These are phyloP conservation scores for Albula glossodonta DNA, from an alignment of 2,113 vertebrate genomes.

Conservation along the genomic window DNA sequence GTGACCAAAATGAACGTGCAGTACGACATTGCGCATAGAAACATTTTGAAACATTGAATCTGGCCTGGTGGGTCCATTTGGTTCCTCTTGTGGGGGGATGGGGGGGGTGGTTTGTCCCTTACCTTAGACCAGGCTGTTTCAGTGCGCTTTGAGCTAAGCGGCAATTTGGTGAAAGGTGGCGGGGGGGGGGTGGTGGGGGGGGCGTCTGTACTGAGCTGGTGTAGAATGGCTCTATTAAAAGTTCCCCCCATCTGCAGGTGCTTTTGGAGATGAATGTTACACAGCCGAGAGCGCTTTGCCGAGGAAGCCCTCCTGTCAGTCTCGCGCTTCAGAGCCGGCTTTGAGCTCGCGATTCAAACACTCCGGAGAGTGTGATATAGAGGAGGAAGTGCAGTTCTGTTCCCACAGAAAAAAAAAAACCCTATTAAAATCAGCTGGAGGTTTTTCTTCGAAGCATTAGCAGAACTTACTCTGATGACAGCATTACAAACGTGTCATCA, in stretches of 20 bases:
- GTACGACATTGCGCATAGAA: background rate
- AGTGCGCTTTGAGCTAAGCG: background rate
- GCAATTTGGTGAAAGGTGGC: too few relatives aligned
- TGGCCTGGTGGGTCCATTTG: background rate
- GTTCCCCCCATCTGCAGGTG: background rate
- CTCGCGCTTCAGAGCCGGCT: background rate
- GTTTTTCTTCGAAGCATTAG: too few relatives aligned
- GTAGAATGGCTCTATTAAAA: background rate
- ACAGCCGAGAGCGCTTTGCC: background rate
- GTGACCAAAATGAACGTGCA: background rate
- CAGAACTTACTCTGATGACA: too few relatives aligned
- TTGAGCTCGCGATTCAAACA: background rate
- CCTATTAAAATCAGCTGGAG: too few relatives aligned
- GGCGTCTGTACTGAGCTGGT: background rate
- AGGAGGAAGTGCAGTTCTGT: background rate
- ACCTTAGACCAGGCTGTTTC: background rate
- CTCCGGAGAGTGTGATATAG: background rate
- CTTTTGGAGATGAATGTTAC: background rate
- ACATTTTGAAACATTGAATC: slow-evolving; percentile 2
- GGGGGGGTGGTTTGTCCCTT: background rate
- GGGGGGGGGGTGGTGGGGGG: background rate
- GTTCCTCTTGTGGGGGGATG: too few relatives aligned
- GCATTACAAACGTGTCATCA: too few relatives aligned
- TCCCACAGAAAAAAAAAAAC: background rate
- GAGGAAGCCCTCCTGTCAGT: background rate